Evolutionary conservation across 2,888 invertebrate species (phyloP).

Genomic region (Protonemura montana): DNA sequence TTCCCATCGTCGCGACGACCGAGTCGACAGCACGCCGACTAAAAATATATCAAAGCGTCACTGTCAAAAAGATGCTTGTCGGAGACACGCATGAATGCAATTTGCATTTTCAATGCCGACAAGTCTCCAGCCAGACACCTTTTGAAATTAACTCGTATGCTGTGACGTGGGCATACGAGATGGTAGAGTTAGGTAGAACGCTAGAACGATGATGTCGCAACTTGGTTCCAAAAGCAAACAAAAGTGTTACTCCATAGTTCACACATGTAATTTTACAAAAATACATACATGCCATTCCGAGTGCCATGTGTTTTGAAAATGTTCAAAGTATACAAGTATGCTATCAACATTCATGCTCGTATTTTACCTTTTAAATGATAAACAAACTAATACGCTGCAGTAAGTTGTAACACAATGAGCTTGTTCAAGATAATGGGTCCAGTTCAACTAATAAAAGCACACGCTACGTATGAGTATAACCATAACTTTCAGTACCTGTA

Average conservation of each 20-base stretch:
- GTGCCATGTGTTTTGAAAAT: not conserved
- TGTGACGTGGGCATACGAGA: not conserved
- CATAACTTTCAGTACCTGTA: not conserved
- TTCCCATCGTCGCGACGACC: not conserved
- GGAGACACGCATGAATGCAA: not conserved
- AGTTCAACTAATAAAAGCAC: not conserved
- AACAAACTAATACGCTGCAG: not conserved
- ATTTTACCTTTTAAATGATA: not conserved
- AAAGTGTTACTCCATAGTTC: not conserved
- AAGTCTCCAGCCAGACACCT: not conserved
- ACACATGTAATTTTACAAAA: conserved; percentile 12
- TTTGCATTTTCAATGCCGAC: not conserved
- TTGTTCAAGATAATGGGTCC: not conserved
- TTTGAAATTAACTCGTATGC: not conserved
- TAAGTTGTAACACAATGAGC: not conserved
- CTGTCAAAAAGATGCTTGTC: conserved; percentile 12
- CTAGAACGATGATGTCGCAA: not conserved
- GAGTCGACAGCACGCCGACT: not conserved
- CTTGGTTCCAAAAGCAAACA: not conserved
- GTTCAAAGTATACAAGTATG: not conserved
- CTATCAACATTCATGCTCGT: not conserved
- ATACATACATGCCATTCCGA: not conserved
- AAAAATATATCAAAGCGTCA: not conserved
- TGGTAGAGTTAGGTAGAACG: not conserved
- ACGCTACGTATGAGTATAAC: not conserved